phyloP scores from a whole-genome alignment of 1,140 invertebrate species.

The Sminthurinus signatus region DNA sequence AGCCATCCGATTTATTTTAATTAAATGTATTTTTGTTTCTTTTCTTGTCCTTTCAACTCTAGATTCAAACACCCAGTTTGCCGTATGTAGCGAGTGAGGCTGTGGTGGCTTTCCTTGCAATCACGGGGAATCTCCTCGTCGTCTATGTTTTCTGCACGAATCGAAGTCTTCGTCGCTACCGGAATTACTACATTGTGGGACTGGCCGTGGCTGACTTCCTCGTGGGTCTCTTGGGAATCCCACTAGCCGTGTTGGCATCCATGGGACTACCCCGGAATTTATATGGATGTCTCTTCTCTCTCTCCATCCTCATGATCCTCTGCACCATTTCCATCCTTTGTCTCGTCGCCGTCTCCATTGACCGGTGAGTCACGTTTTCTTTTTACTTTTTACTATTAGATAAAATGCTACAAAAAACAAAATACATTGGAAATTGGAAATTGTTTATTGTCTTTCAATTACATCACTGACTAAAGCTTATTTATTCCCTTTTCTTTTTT shows the following conservation, averaged over 20 bases:
- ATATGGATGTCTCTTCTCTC: constrained; percentile 76
- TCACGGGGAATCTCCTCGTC: constrained; percentile 76
- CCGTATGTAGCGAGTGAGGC: constrained; percentile 69
- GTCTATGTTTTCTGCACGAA: constrained; percentile 74
- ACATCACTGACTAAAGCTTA: no score
- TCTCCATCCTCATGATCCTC: constrained; percentile 74
- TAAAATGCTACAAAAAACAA: no score
- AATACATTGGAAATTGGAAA: no score
- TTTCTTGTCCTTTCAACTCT: no score
- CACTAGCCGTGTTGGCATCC: constrained; percentile 72
- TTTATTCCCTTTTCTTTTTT: no score
- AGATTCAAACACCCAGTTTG: constrained; percentile 47
- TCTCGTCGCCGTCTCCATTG: constrained; percentile 79
- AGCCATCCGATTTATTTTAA: no score
- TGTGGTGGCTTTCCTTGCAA: constrained; percentile 68
- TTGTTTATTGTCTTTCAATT: no score
- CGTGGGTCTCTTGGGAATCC: constrained; percentile 62
- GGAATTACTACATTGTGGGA: constrained; percentile 87
- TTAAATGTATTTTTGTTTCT: no score
- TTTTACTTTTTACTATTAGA: no score
- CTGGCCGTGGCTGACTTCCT: constrained; percentile 77
- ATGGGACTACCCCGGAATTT: constrained; percentile 63
- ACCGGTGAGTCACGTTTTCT: no score
- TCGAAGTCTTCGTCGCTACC: constrained; percentile 65
- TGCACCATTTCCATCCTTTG: constrained; percentile 90